Conservation (phyloP, 2,113 vertebrate species). For the Vidua macroura region DNA sequence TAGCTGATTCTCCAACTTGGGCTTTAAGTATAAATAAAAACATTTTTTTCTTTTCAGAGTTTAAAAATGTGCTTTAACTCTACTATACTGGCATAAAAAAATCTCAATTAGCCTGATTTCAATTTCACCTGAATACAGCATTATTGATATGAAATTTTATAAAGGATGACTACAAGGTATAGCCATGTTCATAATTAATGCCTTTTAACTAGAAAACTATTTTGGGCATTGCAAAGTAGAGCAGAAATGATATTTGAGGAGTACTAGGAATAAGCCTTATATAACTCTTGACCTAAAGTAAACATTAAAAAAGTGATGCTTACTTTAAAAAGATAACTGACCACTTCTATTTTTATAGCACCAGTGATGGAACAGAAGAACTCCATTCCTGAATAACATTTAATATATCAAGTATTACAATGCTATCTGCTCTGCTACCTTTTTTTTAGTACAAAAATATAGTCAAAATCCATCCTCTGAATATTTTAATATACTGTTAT, state of each 20-base stretch:
- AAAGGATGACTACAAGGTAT: not conserved
- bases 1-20: not conserved
- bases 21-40: not conserved
- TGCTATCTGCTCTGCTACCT: not conserved
- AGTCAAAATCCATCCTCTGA: not conserved
- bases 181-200: not conserved
- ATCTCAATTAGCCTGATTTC: not conserved
- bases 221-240: constrained; percentile 14
- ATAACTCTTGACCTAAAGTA: constrained; percentile 2
- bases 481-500: not conserved
- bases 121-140: not conserved
- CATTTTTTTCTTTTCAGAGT: not conserved
- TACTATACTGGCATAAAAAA: not conserved
- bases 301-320: not conserved
- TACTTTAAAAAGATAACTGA: not conserved
- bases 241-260: not conserved
- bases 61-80: not conserved
- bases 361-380: not conserved
- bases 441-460: not conserved
- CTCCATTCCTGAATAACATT: not conserved
- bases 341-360: not conserved
- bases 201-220: not conserved
- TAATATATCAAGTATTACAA: not conserved
- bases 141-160: not conserved
- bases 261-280: not conserved